phyloP scores from a whole-genome alignment of 2,113 vertebrate species.

The Ginglymostoma cirratum region DNA sequence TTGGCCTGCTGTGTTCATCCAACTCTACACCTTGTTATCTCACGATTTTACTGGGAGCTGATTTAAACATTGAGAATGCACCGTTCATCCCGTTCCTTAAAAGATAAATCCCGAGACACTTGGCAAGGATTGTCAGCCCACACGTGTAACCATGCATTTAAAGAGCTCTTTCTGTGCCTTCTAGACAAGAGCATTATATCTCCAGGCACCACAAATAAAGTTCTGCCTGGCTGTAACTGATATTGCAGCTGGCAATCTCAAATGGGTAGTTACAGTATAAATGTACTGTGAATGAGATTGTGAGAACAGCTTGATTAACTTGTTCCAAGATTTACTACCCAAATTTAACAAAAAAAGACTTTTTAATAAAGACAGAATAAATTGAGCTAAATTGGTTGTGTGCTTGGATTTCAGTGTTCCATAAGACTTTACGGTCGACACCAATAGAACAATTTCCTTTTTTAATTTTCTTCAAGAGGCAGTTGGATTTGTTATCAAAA shows the following conservation, averaged over 20 bases:
- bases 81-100: neutral
- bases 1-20: too few relatives aligned
- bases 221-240: neutral
- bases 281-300: neutral
- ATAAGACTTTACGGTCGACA: neutral
- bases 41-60: neutral
- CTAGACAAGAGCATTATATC: neutral
- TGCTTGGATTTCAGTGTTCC: neutral
- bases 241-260: neutral
- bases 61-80: neutral
- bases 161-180: neutral
- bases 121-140: neutral
- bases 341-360: neutral
- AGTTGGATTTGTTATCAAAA: neutral
- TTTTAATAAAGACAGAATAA: neutral
- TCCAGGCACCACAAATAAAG: neutral
- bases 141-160: neutral
- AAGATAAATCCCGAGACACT: neutral
- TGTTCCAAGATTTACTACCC: neutral
- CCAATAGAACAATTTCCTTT: neutral
- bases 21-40: neutral
- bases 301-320: slow-evolving; percentile 1
- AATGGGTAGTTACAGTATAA: neutral
- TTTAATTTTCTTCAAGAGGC: slow-evolving; percentile 6
- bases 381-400: neutral